These are phyloP conservation scores for Poeciliopsis turrubarensis DNA, from an alignment of 2,113 vertebrate genomes.

Conservation along the genomic window DNA sequence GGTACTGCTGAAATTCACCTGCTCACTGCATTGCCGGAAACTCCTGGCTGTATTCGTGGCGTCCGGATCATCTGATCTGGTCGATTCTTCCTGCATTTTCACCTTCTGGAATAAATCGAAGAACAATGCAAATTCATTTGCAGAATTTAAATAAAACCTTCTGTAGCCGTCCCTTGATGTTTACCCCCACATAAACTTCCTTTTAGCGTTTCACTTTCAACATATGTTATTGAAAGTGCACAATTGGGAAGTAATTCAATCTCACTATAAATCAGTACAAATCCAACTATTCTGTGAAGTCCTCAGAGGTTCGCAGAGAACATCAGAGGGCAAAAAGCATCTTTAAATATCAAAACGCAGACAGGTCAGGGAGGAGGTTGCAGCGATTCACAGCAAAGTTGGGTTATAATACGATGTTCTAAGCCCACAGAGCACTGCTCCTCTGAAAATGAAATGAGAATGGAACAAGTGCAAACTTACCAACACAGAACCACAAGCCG, in stretches of 20 bases:
- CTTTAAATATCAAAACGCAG: too few species aligned
- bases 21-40: constrained; percentile 64
- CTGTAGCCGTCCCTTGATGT: neutral
- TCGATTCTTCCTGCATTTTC: neutral
- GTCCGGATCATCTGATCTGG: constrained; percentile 21
- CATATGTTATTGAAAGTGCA: neutral
- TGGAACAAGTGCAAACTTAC: too few species aligned
- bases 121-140: neutral
- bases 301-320: too few species aligned
- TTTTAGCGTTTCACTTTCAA: neutral
- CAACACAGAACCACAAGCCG: too few species aligned
- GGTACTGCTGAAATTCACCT: neutral
- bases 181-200: neutral
- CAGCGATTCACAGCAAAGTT: too few species aligned
- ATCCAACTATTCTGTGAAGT: too few species aligned
- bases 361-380: too few species aligned
- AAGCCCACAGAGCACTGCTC: neutral
- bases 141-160: neutral
- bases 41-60: constrained; percentile 57
- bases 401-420: neutral
- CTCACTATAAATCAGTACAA: too few species aligned
- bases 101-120: constrained; percentile 71
- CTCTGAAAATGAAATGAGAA: too few species aligned
- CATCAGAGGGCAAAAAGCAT: too few species aligned
- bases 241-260: neutral